Percentiles rank a stretch among this genome's conserved stretches.
phyloP scores from a whole-genome alignment of 2,888 invertebrate genomes.

The Clunio marinus region DNA sequence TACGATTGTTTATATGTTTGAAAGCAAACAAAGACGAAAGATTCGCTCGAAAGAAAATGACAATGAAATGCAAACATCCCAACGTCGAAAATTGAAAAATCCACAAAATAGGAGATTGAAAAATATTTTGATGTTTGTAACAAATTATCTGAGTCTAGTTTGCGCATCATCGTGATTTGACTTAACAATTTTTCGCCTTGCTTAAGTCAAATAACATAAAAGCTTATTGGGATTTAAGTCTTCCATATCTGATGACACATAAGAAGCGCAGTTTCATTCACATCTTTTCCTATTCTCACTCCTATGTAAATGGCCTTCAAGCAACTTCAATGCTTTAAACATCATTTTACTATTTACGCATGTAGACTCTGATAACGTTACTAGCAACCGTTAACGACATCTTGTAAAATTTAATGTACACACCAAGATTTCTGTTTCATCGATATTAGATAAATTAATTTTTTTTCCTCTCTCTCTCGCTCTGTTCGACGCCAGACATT shows the following conservation, averaged over 20 bases:
- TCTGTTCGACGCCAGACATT: too few species aligned
- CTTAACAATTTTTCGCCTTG: constrained; percentile 2
- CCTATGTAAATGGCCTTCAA: background rate
- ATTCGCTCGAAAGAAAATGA: too few species aligned
- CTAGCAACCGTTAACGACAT: background rate
- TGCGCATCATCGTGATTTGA: too few species aligned
- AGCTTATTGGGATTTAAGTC: background rate
- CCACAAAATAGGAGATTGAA: background rate
- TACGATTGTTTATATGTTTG: background rate
- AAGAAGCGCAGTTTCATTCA: background rate
- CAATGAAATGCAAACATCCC: background rate
- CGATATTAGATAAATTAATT: too few species aligned
- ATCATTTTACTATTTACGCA: background rate
- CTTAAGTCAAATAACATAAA: background rate
- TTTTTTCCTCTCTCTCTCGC: too few species aligned
- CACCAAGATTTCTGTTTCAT: background rate
- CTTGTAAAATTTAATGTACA: background rate
- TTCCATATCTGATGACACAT: background rate
- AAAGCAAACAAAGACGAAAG: background rate
- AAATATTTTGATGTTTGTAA: background rate
- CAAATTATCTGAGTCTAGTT: background rate
- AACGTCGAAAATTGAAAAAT: constrained; percentile 2
- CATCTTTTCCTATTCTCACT: too few species aligned
- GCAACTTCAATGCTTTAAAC: background rate
- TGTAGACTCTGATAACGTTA: background rate